These are phyloP conservation scores for Marasmarcha lunaedactyla DNA, from an alignment of 2,888 invertebrate species.

Conservation along the genomic window DNA sequence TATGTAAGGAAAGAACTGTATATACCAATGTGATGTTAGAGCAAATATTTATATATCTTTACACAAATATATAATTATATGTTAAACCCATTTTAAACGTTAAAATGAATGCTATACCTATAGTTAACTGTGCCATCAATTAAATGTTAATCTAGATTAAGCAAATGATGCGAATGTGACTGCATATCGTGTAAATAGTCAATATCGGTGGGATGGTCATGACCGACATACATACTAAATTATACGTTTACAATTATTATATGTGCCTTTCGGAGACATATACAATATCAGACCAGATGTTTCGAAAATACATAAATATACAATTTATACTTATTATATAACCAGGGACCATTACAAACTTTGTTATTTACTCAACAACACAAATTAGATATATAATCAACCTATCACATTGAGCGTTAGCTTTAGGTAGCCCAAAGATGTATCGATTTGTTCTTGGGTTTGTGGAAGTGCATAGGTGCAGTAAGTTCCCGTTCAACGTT, in stretches of 20 bases:
- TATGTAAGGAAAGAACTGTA: constrained; percentile 47
- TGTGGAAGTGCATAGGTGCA: not conserved
- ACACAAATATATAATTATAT: constrained; percentile 6
- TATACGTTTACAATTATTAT: constrained; percentile 1
- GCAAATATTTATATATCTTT: constrained; percentile 42
- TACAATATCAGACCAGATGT: constrained; percentile 5
- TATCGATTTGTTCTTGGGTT: too few species aligned
- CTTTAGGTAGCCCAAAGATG: not conserved
- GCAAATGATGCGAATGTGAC: constrained; percentile 7
- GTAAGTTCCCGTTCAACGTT: not conserved
- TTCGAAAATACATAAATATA: constrained; percentile 3
- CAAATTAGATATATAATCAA: not conserved
- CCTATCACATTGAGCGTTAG: not conserved
- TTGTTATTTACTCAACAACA: not conserved
- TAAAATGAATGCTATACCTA: constrained; percentile 25
- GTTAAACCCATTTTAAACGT: constrained; percentile 16
- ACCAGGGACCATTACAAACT: constrained; percentile 11
- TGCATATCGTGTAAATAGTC: constrained; percentile 10
- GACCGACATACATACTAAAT: constrained; percentile 7
- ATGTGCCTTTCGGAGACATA: constrained; percentile 10
- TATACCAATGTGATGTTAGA: constrained; percentile 62
- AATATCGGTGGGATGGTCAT: constrained; percentile 9
- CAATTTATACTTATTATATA: constrained; percentile 10
- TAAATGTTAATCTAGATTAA: constrained; percentile 20
- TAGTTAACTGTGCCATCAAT: constrained; percentile 32